These are phyloP conservation scores for Calcarius lapponicus DNA, from an alignment of 2,797 vertebrate species.

Conservation along the genomic window DNA sequence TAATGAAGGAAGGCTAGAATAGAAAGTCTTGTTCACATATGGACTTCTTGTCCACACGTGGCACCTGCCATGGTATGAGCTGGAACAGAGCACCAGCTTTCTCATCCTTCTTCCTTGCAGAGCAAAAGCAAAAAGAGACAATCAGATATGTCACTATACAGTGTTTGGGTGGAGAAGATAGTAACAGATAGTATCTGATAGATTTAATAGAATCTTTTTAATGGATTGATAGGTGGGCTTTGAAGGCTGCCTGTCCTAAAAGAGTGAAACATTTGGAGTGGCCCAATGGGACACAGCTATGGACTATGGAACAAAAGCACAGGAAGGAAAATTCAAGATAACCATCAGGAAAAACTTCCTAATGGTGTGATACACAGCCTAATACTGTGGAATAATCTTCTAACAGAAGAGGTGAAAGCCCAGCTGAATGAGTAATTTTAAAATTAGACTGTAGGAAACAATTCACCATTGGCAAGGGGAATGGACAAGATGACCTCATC, in stretches of 20 bases:
- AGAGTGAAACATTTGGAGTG: neutral
- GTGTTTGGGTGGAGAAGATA: neutral
- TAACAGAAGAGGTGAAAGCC: constrained; percentile 40
- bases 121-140: neutral
- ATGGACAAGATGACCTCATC: constrained; percentile 60
- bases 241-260: neutral
- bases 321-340: constrained; percentile 56
- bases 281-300: neutral
- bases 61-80: neutral
- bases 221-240: neutral
- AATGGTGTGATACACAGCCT: constrained; percentile 1
- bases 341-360: constrained; percentile 42
- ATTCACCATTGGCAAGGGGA: constrained; percentile 37
- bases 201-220: neutral
- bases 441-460: constrained; percentile 57
- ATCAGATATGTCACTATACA: neutral
- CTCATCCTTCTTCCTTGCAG: neutral
- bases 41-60: neutral
- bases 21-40: neutral
- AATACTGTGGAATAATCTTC: constrained; percentile 49
- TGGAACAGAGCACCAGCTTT: neutral
- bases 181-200: neutral
- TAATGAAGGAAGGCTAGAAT: neutral
- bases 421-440: constrained; percentile 55
- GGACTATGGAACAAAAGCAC: neutral